Base-by-base conservation (phyloP, 2,113 vertebrate species). In the Lucifuga dentata region DNA sequence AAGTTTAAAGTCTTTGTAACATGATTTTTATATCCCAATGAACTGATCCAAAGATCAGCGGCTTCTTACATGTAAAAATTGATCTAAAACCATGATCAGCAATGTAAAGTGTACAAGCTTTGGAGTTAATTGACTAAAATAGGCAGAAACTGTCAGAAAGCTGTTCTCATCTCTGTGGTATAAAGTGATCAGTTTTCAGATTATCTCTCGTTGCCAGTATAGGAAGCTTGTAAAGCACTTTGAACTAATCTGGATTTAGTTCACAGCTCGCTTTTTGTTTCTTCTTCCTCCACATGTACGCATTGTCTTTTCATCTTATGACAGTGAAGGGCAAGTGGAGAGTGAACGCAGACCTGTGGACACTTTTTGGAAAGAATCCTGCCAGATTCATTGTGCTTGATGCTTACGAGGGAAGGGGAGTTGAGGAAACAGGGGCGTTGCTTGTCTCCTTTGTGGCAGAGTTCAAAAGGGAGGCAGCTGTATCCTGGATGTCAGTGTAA, bases 391-490 rank as follows among this genome's bases (percentile, higher is more conserved):
- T 73, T 59, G 52, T 29, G 26, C 26, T 3, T 26, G 26, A 20
- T 57, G 76, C 45, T 17, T 36, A 36, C 33, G 8, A 35, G 41
- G 60, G 65, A 44, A 55, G 26, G 74, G 68, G 76, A 75, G 66
- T 64, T 29, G 24, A 51, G 65, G 36, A 64, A 53, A 56, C 68
- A 2, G 20, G 52, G 40, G 52, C 35, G 63, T 70, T 64, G 64
- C 63, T 73, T 19, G 66, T 81, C 40, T 63, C 80, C 8, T 70
- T 69, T 72, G 71, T 71, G 64, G 48, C 15, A 11, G 16, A 29
- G 7, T 55, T 66, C 55, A 67, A 32, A 48, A 75, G 72, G 78
- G 78, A 66, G 76, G 84, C 76, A 86, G 82, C 80, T 87, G 79
- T 68, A 15, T 90, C 81, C 84, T 24, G 57, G 52, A 65, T 75